Percentiles rank a stretch among this genome's conserved stretches.
Conservation (phyloP, 92 coral and sea anemone species). For the Nematostella vectensis region DNA sequence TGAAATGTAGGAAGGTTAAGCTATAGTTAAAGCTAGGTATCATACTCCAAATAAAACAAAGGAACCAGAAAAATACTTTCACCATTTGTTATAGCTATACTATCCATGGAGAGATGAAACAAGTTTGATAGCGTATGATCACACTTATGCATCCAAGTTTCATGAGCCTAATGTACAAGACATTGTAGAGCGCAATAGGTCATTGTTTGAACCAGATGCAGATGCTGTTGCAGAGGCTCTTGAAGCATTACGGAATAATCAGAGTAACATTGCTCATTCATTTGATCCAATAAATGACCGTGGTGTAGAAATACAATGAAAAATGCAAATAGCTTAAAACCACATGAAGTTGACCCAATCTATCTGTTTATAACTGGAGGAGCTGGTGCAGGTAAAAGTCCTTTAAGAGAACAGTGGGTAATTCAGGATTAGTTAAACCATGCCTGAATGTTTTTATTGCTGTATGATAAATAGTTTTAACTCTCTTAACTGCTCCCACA, state of each 20-base stretch:
- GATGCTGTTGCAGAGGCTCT: slow-evolving; percentile 58
- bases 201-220: slow-evolving; percentile 57
- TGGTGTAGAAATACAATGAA: slow-evolving; percentile 50
- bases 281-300: slow-evolving; percentile 58
- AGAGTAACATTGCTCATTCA: slow-evolving; percentile 18
- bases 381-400: slow-evolving; percentile 34
- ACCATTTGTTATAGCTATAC: slow-evolving; percentile 49
- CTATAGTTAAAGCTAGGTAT: slow-evolving; percentile 38
- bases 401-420: slow-evolving; percentile 25
- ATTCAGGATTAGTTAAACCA: too few relatives aligned
- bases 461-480: too few relatives aligned
- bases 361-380: slow-evolving; percentile 45
- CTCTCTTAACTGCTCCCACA: slow-evolving; percentile 31
- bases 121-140: slow-evolving; percentile 34
- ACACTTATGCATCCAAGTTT: slow-evolving; percentile 49
- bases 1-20: slow-evolving; percentile 17
- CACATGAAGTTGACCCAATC: slow-evolving; percentile 18
- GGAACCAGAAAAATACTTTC: slow-evolving; percentile 42
- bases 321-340: slow-evolving; percentile 24
- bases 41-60: slow-evolving; percentile 32
- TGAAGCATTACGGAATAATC: slow-evolving; percentile 33
- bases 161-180: slow-evolving; percentile 48
- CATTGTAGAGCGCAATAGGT: slow-evolving; percentile 39
- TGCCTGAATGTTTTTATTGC: too few relatives aligned
- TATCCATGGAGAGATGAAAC: slow-evolving; percentile 46